Evolutionary conservation across 2,888 invertebrate genomes (phyloP).

Genomic region (Lumbricus terrestris): DNA sequence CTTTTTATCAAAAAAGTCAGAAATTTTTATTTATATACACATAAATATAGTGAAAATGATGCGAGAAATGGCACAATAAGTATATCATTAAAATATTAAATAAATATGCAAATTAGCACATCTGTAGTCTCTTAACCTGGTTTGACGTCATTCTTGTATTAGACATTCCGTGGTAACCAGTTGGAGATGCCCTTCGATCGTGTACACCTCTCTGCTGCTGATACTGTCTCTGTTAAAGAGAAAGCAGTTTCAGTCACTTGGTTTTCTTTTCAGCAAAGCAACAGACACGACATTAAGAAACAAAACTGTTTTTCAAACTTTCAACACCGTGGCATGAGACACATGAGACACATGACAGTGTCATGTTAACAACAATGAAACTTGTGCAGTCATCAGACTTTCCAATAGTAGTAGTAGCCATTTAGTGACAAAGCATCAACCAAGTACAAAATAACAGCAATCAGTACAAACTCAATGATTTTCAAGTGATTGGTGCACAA

Average conservation of each 20-base stretch:
- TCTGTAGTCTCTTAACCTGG: not conserved
- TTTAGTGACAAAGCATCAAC: too few relatives aligned
- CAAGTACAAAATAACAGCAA: too few relatives aligned
- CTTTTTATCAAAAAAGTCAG: not conserved
- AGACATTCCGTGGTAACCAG: slow-evolving; percentile 6
- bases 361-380: too few relatives aligned
- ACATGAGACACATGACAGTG: too few relatives aligned
- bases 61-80: not conserved
- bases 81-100: not conserved
- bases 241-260: not conserved
- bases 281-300: not conserved
- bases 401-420: too few relatives aligned
- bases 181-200: not conserved
- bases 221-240: not conserved
- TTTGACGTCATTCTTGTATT: not conserved
- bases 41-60: not conserved
- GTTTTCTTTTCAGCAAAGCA: not conserved
- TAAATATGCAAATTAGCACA: not conserved
- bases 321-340: not conserved
- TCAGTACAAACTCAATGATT: too few relatives aligned
- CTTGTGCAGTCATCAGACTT: too few relatives aligned
- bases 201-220: not conserved
- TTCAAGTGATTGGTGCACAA: too few relatives aligned
- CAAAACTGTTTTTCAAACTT: not conserved
- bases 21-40: not conserved